phyloP scores from a whole-genome alignment of 2,888 invertebrate species.

The Periphyllus acericola region DNA sequence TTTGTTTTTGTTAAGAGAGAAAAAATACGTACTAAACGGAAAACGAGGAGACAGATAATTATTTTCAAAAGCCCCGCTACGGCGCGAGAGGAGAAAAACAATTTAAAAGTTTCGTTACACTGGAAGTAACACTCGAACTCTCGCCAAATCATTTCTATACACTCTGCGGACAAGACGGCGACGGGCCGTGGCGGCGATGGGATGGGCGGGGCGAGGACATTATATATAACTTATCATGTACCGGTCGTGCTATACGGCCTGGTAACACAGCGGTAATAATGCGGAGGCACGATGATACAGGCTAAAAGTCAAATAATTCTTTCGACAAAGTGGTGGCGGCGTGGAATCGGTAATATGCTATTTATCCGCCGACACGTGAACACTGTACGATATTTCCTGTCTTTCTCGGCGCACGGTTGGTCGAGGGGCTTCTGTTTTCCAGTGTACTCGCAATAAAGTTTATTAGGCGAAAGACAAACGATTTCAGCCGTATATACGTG shows the following conservation, averaged over 20 bases:
- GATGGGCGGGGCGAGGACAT: neutral
- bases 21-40: neutral
- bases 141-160: neutral
- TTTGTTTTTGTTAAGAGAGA: too few species aligned
- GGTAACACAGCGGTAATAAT: neutral
- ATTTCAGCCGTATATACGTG: neutral
- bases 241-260: neutral
- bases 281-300: neutral
- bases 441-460: slow-evolving; percentile 35
- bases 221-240: neutral
- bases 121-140: neutral
- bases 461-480: slow-evolving; percentile 58
- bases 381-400: neutral
- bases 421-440: neutral
- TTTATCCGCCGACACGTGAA: neutral
- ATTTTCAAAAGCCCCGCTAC: neutral
- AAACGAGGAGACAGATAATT: neutral
- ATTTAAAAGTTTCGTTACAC: slow-evolving; percentile 8
- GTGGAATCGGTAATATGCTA: neutral
- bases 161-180: neutral
- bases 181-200: neutral
- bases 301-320: neutral
- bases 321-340: neutral
- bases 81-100: neutral
- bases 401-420: neutral